phyloP scores from a whole-genome alignment of 2,888 invertebrate genomes.

The Leptarthrus brevirostris region DNA sequence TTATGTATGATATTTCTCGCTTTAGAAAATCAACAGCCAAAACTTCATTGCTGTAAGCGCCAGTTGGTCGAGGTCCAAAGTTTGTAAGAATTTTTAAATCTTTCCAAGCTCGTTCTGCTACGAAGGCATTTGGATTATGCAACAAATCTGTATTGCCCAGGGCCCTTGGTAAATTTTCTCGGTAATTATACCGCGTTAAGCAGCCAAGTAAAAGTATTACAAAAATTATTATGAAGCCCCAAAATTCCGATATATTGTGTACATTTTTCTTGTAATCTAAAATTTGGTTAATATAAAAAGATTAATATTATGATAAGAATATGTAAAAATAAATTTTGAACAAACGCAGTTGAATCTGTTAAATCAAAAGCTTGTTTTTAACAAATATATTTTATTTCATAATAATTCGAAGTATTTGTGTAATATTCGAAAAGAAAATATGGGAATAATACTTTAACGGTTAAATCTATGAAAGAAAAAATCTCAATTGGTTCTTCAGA shows the following conservation, averaged over 20 bases:
- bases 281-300: slow-evolving; percentile 22
- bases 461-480: too few species aligned
- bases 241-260: slow-evolving; percentile 59
- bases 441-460: too few species aligned
- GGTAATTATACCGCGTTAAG: slow-evolving; percentile 58
- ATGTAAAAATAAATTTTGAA: too few species aligned
- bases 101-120: slow-evolving; percentile 75
- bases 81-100: slow-evolving; percentile 74
- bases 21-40: slow-evolving; percentile 73
- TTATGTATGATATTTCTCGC: slow-evolving; percentile 69
- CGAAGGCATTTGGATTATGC: slow-evolving; percentile 66
- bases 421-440: too few species aligned
- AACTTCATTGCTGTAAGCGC: slow-evolving; percentile 86
- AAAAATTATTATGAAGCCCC: slow-evolving; percentile 56
- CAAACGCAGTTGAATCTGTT: too few species aligned
- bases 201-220: slow-evolving; percentile 57
- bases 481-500: too few species aligned
- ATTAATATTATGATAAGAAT: background rate
- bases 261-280: slow-evolving; percentile 60
- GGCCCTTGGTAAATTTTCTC: slow-evolving; percentile 58
- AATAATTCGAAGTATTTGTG: too few species aligned
- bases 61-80: slow-evolving; percentile 74
- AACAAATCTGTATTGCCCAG: slow-evolving; percentile 58
- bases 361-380: too few species aligned
- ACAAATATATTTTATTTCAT: too few species aligned